phyloP scores from a whole-genome alignment of 2,113 vertebrate genomes.

The Scolopax mira region DNA sequence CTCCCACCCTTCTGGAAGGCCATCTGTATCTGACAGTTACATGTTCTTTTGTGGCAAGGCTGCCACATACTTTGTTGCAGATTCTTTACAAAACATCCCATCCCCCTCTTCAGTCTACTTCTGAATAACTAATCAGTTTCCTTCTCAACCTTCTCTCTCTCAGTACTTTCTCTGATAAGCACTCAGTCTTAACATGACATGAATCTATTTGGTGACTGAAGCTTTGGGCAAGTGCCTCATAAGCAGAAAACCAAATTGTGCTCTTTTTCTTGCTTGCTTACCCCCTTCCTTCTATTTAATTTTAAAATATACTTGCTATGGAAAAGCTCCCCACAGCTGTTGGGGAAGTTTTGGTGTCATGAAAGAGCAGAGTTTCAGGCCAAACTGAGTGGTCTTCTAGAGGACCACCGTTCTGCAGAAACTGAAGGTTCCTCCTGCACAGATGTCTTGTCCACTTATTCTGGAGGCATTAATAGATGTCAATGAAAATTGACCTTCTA shows the following conservation, averaged over 20 bases:
- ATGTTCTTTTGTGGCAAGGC: conserved; percentile 37
- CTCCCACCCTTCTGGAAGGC: conserved; percentile 42
- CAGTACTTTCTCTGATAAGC: neutral
- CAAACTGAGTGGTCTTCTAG: neutral
- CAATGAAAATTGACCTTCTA: neutral
- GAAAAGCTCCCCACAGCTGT: neutral
- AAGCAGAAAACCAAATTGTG: neutral
- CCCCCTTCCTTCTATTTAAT: neutral
- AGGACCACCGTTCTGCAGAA: neutral
- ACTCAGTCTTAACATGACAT: neutral
- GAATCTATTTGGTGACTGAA: neutral
- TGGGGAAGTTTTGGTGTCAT: neutral
- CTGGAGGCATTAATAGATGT: neutral
- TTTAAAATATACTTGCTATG: neutral
- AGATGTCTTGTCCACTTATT: neutral
- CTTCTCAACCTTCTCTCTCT: neutral
- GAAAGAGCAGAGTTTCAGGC: neutral
- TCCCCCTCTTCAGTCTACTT: neutral
- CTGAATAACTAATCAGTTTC: neutral
- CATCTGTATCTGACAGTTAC: conserved; percentile 32
- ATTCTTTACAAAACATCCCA: neutral
- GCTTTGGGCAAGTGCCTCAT: neutral
- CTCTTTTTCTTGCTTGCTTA: neutral
- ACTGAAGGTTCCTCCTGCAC: neutral
- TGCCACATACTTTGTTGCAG: conserved; percentile 11